Conservation (phyloP, 2,888 invertebrate genomes). For the Oxytorus armatus region DNA sequence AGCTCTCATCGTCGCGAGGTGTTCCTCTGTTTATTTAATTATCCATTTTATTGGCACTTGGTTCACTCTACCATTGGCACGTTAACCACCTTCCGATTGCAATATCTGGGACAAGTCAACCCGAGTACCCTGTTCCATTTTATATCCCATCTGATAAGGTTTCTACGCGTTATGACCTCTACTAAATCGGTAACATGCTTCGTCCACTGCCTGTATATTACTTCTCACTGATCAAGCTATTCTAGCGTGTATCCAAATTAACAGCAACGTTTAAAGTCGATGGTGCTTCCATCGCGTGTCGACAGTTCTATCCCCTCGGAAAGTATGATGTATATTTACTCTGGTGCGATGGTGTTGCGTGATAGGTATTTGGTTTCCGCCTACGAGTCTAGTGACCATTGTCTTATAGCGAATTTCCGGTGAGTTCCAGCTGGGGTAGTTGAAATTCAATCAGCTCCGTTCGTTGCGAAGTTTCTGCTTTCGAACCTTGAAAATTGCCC, state of each 20-base stretch:
- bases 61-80: slow-evolving; percentile 43
- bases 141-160: slow-evolving; percentile 37
- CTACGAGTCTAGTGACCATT: slow-evolving; percentile 43
- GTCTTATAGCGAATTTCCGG: slow-evolving; percentile 53
- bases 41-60: slow-evolving; percentile 69
- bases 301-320: slow-evolving; percentile 1
- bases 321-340: slow-evolving; percentile 33
- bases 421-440: slow-evolving; percentile 42
- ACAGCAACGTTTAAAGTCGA: neutral
- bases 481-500: slow-evolving; percentile 71
- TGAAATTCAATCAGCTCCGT: slow-evolving; percentile 65
- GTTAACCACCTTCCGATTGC: slow-evolving; percentile 57
- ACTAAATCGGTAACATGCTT: neutral
- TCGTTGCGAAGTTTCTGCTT: slow-evolving; percentile 59
- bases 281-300: slow-evolving; percentile 5
- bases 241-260: neutral
- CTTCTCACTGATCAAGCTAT: slow-evolving; percentile 13
- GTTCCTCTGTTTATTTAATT: slow-evolving; percentile 74
- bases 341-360: neutral
- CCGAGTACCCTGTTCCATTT: slow-evolving; percentile 47
- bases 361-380: slow-evolving; percentile 46
- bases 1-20: slow-evolving; percentile 54
- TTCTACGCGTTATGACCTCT: slow-evolving; percentile 15
- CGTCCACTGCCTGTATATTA: neutral
- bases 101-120: slow-evolving; percentile 55